Evolutionary conservation across 2,113 vertebrate species (phyloP).

Genomic region (Rattus rattus): DNA sequence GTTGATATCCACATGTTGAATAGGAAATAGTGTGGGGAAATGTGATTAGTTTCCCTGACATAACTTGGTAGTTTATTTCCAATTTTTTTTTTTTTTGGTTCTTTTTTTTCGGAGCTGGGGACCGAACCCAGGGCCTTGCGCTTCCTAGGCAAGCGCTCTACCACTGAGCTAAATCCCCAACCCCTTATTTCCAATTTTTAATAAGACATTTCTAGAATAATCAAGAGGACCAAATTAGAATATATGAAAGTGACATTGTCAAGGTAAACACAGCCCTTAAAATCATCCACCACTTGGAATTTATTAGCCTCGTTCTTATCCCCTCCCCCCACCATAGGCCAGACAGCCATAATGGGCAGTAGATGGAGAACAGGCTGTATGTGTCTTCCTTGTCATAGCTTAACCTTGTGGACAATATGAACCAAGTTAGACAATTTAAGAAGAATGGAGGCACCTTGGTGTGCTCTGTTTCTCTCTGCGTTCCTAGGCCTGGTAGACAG

Average conservation of each 20-base stretch:
- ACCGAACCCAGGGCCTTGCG: no score
- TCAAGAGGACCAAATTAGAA: slow-evolving; percentile 4
- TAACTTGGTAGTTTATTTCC: slow-evolving; percentile 23
- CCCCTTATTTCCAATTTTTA: slow-evolving; percentile 50
- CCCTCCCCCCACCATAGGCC: background rate
- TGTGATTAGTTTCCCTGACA: background rate
- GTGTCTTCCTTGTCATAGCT: background rate
- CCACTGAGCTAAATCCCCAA: no score
- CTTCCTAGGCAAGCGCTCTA: no score
- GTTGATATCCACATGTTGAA: background rate
- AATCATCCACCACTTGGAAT: slow-evolving; percentile 14
- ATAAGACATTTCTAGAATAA: background rate
- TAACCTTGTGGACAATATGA: background rate
- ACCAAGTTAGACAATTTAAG: background rate
- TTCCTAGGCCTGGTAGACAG: background rate
- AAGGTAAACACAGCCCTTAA: slow-evolving; percentile 17
- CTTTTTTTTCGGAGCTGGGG: no score
- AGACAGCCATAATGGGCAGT: background rate
- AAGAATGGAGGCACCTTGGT: background rate
- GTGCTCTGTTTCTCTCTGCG: background rate
- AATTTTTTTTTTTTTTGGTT: no score
- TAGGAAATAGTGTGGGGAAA: background rate
- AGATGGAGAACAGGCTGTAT: accelerated
- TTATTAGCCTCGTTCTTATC: background rate
- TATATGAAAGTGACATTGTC: background rate